A percentile compares a stretch with the other conserved stretches of the same genome.
phyloP scores from a whole-genome alignment of 2,888 invertebrate species.

The Hoplodrina ambigua region DNA sequence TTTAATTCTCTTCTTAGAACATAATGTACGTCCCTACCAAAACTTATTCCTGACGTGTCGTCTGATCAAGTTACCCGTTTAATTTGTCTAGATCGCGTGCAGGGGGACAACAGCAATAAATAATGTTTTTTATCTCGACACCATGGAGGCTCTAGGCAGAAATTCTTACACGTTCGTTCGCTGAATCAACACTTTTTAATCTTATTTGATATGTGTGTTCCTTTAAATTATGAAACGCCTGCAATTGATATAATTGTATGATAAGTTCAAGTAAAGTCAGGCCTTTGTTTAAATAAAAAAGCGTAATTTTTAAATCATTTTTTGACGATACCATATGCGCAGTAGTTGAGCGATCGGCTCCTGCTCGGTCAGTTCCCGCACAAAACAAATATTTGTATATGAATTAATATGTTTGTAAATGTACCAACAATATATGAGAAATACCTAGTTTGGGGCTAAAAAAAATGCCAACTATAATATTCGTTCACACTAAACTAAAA shows the following conservation, averaged over 20 bases:
- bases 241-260: constrained; percentile 60
- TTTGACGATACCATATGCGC: no score
- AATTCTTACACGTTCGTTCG: constrained; percentile 88
- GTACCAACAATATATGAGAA: no score
- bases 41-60: constrained; percentile 74
- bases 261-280: constrained; percentile 42
- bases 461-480: background rate
- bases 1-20: constrained; percentile 73
- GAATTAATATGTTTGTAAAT: no score
- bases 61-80: constrained; percentile 87
- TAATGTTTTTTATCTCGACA: constrained; percentile 87
- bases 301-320: constrained; percentile 19
- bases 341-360: no score
- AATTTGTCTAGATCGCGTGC: constrained; percentile 89
- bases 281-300: constrained; percentile 39
- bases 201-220: constrained; percentile 70
- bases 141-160: constrained; percentile 81
- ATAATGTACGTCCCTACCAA: constrained; percentile 74
- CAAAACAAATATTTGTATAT: no score
- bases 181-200: constrained; percentile 81
- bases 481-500: background rate
- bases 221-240: constrained; percentile 66
- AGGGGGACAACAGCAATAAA: constrained; percentile 84
- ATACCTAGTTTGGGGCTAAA: no score
- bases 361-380: no score